Percentiles rank a stretch among this genome's conserved stretches.
Conservation (phyloP, 2,113 vertebrate species). For the Tinamus guttatus region DNA sequence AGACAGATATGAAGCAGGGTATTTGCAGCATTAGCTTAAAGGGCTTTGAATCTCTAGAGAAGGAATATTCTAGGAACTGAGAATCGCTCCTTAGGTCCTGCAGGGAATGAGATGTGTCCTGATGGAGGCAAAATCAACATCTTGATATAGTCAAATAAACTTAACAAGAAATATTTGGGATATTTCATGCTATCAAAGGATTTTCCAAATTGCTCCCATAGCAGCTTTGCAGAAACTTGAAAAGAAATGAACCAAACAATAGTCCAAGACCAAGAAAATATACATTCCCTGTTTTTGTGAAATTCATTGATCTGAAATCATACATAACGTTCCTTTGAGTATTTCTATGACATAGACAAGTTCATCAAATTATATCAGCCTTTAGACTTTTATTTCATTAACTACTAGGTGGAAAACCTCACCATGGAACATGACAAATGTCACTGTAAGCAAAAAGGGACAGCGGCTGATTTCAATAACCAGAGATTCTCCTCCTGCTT, state of each 20-base stretch:
- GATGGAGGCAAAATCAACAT: background rate
- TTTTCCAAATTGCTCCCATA: background rate
- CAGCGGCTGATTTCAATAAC: constrained; percentile 25
- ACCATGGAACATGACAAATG: constrained; percentile 11
- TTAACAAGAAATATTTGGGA: background rate
- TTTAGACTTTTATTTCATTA: constrained; percentile 37
- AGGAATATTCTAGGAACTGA: background rate
- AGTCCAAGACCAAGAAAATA: background rate
- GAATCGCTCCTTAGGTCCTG: background rate
- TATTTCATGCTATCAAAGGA: background rate
- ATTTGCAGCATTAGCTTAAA: background rate
- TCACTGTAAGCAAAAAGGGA: background rate
- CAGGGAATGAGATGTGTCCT: background rate
- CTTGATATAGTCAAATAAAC: background rate
- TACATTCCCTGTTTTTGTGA: background rate
- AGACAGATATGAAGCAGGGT: background rate
- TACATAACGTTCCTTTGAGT: background rate
- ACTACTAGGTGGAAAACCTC: constrained; percentile 3
- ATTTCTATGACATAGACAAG: background rate
- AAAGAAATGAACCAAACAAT: background rate
- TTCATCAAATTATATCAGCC: background rate
- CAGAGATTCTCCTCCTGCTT: background rate
- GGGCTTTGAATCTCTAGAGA: background rate
- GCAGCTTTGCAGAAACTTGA: background rate
- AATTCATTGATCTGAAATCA: background rate